Base-by-base conservation (phyloP, 2,797 vertebrate species). In the Tadarida brasiliensis region DNA sequence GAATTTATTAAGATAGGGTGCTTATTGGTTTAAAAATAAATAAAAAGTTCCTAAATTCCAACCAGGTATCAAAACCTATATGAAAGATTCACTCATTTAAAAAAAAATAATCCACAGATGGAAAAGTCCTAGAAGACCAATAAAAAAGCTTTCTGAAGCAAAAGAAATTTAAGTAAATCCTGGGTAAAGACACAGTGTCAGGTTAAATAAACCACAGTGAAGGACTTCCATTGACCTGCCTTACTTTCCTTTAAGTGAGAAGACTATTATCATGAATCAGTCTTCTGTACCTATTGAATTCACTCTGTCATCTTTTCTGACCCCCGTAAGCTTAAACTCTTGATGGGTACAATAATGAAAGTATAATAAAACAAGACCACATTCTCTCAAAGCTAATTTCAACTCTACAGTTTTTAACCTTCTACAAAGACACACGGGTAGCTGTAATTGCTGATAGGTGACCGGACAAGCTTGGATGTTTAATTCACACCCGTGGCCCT, bases 401-500 rank as follows among this genome's bases (percentile, higher is more conserved):
- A 92, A 20, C 68, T 87, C 24, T 30, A 22, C 12, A 85, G 22
- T 74, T 84, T 90, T 93, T 93, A 90, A 96, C 83, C 76, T 96
- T 97, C 51, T 94, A 30, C 59, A 96, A 54, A 96, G 22, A 93
- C 10, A 70, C 8, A n/a, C 81, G 51, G 87, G 47, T 94, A 78
- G 47, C 49, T 90, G 39, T 76, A 84, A 83, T 95, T 97, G 85
- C 95, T 97, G 96, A 96, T 68, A 97, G 82, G 83, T 96, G 65
- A 92, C 57, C 61, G 90, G 95, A 56, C 86, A 97, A 94, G 71
- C 10, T 68, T 92, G 26, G 73, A 93, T 95, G 85, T 89, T 97
- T 95, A 96, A 98, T 97, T 97, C 95, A 96, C 70, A 97, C 17
- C 26, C 90, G 22, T 35, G 87, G 77, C 70, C 92, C 80, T 94